phyloP scores from a whole-genome alignment of 2,113 vertebrate genomes.

The Semnornis frantzii region DNA sequence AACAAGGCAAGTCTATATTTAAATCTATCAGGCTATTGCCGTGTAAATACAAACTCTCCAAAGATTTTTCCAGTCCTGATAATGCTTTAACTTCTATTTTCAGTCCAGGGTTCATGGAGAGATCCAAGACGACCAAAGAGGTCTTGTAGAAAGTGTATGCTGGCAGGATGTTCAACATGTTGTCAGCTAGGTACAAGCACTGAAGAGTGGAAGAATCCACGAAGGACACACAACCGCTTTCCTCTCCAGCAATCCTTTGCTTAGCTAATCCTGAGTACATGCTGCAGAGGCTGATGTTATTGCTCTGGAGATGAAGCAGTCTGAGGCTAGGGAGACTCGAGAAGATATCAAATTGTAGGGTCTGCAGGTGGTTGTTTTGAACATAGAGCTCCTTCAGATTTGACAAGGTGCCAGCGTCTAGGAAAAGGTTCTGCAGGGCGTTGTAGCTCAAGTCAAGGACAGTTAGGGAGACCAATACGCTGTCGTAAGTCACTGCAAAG shows the following conservation, averaged over 20 bases:
- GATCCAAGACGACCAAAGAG: constrained; percentile 80
- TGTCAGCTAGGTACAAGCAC: constrained; percentile 83
- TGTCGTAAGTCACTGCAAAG: constrained; percentile 65
- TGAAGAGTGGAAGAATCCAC: constrained; percentile 72
- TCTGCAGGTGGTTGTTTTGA: constrained; percentile 80
- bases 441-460: constrained; percentile 88
- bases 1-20: constrained; percentile 81
- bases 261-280: constrained; percentile 45
- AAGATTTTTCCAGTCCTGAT: constrained; percentile 83
- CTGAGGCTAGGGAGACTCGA: constrained; percentile 77
- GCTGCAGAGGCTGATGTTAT: constrained; percentile 77
- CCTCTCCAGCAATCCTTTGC: constrained; percentile 6
- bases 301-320: constrained; percentile 84
- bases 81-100: constrained; percentile 78
- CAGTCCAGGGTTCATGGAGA: constrained; percentile 86
- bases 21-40: constrained; percentile 81
- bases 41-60: constrained; percentile 83
- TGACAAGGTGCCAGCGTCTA: constrained; percentile 57
- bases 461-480: constrained; percentile 70
- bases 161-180: constrained; percentile 77
- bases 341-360: constrained; percentile 78
- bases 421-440: constrained; percentile 76
- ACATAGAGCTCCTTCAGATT: constrained; percentile 81
- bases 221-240: constrained; percentile 79
- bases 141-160: constrained; percentile 79